Percentiles rank a stretch among this genome's conserved stretches.
Conservation (phyloP, 1,140 invertebrate species). For the Macrotrachela quadricornifera region DNA sequence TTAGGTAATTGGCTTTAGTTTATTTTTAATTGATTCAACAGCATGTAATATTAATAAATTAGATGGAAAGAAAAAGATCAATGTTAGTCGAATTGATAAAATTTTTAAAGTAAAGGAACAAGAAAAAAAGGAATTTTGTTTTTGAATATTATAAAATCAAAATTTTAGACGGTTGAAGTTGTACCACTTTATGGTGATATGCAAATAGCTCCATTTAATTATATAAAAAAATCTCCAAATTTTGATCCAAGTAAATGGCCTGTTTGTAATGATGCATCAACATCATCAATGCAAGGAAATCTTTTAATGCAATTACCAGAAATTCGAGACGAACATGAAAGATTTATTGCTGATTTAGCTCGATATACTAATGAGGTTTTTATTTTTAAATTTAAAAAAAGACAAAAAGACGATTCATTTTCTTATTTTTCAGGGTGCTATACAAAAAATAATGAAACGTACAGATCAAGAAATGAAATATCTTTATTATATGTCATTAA, state of each 20-base stretch:
- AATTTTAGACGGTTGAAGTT: conserved; percentile 54
- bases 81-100: conserved; percentile 73
- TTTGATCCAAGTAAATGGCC: conserved; percentile 84
- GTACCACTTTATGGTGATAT: conserved; percentile 96
- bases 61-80: conserved; percentile 89
- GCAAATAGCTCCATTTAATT: conserved; percentile 97
- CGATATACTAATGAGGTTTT: conserved; percentile 72
- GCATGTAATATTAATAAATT: conserved; percentile 81
- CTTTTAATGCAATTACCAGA: conserved; percentile 79
- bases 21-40: conserved; percentile 88
- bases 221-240: conserved; percentile 79
- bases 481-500: conserved; percentile 65
- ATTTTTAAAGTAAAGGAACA: conserved; percentile 60
- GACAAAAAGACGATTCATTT: too few relatives aligned
- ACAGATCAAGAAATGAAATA: conserved; percentile 78
- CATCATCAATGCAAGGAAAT: conserved; percentile 62
- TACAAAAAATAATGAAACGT: conserved; percentile 43
- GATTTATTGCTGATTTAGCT: conserved; percentile 86
- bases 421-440: background rate
- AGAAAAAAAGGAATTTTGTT: too few relatives aligned
- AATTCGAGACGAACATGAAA: conserved; percentile 86
- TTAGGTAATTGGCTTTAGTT: conserved; percentile 70
- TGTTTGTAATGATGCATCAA: conserved; percentile 40
- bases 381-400: too few relatives aligned
- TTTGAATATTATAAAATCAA: background rate